phyloP scores from a whole-genome alignment of 2,797 vertebrate genomes.

The Falco concolor region DNA sequence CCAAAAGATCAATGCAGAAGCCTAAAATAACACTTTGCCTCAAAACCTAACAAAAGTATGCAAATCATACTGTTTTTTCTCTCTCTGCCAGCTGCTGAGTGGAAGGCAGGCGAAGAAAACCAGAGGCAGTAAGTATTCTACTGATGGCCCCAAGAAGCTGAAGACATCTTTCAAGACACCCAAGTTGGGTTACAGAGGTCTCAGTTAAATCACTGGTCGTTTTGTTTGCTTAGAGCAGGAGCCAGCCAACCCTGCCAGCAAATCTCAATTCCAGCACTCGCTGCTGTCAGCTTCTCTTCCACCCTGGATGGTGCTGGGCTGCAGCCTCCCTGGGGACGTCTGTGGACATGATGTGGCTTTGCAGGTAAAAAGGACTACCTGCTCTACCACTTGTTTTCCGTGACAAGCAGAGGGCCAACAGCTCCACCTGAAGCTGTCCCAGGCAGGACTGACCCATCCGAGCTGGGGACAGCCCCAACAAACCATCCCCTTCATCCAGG shows the following conservation, averaged over 20 bases:
- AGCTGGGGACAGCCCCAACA: background rate
- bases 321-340: background rate
- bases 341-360: rapidly evolving
- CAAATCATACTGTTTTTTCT: background rate
- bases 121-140: background rate
- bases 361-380: background rate
- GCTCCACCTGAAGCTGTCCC: background rate
- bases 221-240: background rate
- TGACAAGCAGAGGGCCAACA: background rate
- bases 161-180: background rate
- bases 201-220: background rate
- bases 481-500: background rate
- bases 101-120: background rate
- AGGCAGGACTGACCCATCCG: background rate
- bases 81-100: background rate
- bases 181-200: background rate
- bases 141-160: background rate
- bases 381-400: rapidly evolving
- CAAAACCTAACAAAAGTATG: background rate
- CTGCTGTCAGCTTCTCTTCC: background rate
- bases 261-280: background rate
- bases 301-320: background rate
- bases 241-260: background rate
- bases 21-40: background rate
- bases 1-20: background rate